Evolutionary conservation across 2,888 invertebrate genomes (phyloP).

Genomic region (Cheiracanthium punctorium): DNA sequence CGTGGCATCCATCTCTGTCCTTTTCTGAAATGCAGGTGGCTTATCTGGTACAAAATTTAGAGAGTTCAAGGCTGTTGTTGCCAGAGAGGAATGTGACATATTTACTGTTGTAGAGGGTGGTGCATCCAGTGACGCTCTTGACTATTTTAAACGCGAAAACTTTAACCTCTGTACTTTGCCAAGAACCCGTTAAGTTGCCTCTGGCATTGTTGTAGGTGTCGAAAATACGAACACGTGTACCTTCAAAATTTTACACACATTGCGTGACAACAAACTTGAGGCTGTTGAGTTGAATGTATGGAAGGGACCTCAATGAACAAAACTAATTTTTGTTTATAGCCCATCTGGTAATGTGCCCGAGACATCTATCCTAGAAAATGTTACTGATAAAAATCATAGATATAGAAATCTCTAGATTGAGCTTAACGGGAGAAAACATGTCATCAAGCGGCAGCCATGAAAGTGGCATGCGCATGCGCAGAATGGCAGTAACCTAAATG

Average conservation of each 20-base stretch:
- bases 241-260: not conserved
- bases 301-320: not conserved
- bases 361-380: not conserved
- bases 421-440: no score
- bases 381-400: no score
- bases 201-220: not conserved
- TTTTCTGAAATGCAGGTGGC: constrained; percentile 18
- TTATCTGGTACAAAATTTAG: not conserved
- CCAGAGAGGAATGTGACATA: not conserved
- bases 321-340: not conserved
- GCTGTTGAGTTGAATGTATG: no score
- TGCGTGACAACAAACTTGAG: not conserved
- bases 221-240: constrained; percentile 1
- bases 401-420: no score
- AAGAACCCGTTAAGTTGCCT: constrained; percentile 6
- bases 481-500: no score
- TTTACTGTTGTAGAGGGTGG: constrained; percentile 3
- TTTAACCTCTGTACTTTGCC: not conserved
- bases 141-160: no score
- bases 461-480: no score
- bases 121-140: not conserved
- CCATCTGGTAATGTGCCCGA: not conserved
- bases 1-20: constrained; percentile 3
- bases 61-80: not conserved
- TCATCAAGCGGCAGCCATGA: no score